Percentiles rank a stretch among this genome's conserved stretches.
These are phyloP conservation scores for Sacculina carcini DNA, from an alignment of 2,888 invertebrate species.

Conservation along the genomic window DNA sequence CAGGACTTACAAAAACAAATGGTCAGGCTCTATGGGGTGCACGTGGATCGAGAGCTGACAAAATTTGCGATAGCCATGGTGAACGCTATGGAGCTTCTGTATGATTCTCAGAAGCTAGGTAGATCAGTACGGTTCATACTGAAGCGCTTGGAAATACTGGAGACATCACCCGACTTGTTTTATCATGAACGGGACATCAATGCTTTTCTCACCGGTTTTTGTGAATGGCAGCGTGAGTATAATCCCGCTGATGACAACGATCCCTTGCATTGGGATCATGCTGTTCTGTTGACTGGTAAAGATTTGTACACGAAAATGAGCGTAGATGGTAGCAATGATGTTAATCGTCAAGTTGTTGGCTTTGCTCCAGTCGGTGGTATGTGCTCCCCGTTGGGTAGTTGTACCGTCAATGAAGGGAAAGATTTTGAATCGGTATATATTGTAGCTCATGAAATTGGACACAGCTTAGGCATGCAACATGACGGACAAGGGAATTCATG, in stretches of 20 bases:
- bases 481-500: slow-evolving; percentile 19
- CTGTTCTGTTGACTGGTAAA: slow-evolving; percentile 20
- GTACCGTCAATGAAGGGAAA: slow-evolving; percentile 26
- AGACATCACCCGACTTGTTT: slow-evolving; percentile 33
- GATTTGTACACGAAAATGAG: neutral
- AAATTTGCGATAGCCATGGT: slow-evolving; percentile 59
- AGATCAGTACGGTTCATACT: slow-evolving; percentile 50
- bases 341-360: slow-evolving; percentile 17
- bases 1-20: slow-evolving; percentile 52
- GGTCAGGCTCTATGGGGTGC: slow-evolving; percentile 18
- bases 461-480: slow-evolving; percentile 22
- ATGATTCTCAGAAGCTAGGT: slow-evolving; percentile 52
- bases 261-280: slow-evolving; percentile 19
- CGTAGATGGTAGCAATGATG: slow-evolving; percentile 15
- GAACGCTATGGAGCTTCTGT: slow-evolving; percentile 55
- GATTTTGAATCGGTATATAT: slow-evolving; percentile 25
- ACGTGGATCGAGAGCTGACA: slow-evolving; percentile 38
- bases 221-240: slow-evolving; percentile 16
- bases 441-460: slow-evolving; percentile 26
- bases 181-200: slow-evolving; percentile 15
- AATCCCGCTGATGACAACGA: slow-evolving; percentile 16
- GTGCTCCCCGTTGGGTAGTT: slow-evolving; percentile 22
- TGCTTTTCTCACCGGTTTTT: slow-evolving; percentile 16
- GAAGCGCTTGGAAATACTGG: slow-evolving; percentile 50
- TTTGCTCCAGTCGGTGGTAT: slow-evolving; percentile 25